Percentiles rank a stretch among this genome's conserved stretches.
These are phyloP conservation scores for Neogobius melanostomus DNA, from an alignment of 2,113 vertebrate species.

Conservation along the genomic window DNA sequence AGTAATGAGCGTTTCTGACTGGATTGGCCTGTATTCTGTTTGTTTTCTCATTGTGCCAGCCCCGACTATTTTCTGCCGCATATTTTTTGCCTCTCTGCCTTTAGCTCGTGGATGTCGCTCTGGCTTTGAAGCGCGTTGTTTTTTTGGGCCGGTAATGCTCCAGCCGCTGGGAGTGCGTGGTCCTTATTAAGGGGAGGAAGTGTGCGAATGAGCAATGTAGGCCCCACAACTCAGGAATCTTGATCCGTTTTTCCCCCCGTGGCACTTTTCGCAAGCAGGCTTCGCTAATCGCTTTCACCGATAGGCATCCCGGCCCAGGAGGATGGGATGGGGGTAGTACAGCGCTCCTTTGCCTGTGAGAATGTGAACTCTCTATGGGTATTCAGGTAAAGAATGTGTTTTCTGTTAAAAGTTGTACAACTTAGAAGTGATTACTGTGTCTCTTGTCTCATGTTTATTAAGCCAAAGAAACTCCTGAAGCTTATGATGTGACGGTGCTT, in stretches of 20 bases:
- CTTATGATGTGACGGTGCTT: no score
- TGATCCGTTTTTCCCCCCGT: constrained; percentile 58
- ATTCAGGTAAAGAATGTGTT: no score
- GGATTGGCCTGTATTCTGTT: constrained; percentile 30
- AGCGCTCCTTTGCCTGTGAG: neutral
- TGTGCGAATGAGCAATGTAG: constrained; percentile 62
- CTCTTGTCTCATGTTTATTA: no score
- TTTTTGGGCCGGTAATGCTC: constrained; percentile 16
- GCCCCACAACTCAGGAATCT: constrained; percentile 69
- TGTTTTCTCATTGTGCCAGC: constrained; percentile 38
- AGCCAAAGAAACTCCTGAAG: no score
- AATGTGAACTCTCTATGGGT: neutral
- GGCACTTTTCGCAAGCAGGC: constrained; percentile 56
- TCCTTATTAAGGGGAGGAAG: constrained; percentile 72
- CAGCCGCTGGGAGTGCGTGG: constrained; percentile 56
- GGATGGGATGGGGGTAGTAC: constrained; percentile 6
- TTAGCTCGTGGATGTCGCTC: neutral
- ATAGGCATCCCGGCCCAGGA: constrained; percentile 39
- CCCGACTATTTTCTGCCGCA: constrained; percentile 19
- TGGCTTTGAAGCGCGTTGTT: constrained; percentile 39
- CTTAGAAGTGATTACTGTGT: no score
- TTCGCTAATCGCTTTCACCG: constrained; percentile 58
- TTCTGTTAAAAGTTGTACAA: no score
- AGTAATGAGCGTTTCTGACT: constrained; percentile 6
- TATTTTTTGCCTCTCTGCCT: neutral